Conservation (phyloP, 2,797 vertebrate species). For the Macrochelys suwanniensis region DNA sequence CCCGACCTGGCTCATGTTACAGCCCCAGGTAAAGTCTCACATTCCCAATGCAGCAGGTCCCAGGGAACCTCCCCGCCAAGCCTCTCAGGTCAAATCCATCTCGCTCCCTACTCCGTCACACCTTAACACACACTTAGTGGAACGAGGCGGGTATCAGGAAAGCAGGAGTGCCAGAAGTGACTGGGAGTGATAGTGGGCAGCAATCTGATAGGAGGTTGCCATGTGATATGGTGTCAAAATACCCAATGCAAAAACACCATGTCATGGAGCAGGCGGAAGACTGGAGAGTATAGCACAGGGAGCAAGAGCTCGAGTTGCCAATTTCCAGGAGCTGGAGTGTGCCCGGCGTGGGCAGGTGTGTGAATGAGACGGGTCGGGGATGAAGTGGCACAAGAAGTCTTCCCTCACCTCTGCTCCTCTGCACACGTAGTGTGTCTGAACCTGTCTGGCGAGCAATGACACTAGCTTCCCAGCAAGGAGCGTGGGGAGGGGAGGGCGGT, state of each 20-base stretch:
- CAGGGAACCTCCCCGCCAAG: too few species aligned
- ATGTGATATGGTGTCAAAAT: neutral
- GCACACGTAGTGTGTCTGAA: neutral
- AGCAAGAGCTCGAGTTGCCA: neutral
- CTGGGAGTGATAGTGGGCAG: fast-evolving
- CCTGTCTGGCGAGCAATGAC: neutral
- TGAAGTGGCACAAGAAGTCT: neutral
- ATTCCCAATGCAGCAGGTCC: too few species aligned
- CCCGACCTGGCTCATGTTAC: too few species aligned
- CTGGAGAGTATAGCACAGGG: neutral
- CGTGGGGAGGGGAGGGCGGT: neutral
- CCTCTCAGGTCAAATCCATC: too few species aligned
- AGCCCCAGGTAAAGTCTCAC: too few species aligned
- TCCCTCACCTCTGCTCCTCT: neutral
- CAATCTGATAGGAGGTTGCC: neutral
- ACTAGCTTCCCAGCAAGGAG: neutral
- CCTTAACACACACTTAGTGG: neutral
- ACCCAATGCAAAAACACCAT: neutral
- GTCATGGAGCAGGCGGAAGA: neutral
- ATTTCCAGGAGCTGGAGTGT: neutral
- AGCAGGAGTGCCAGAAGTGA: neutral
- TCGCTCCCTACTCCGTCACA: too few species aligned
- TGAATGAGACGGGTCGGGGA: neutral
- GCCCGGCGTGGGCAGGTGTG: neutral
- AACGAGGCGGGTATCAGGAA: neutral